A percentile compares a stretch with the other conserved stretches of the same genome.
These are phyloP conservation scores for Spea bombifrons DNA, from an alignment of 2,113 vertebrate species.

Conservation along the genomic window DNA sequence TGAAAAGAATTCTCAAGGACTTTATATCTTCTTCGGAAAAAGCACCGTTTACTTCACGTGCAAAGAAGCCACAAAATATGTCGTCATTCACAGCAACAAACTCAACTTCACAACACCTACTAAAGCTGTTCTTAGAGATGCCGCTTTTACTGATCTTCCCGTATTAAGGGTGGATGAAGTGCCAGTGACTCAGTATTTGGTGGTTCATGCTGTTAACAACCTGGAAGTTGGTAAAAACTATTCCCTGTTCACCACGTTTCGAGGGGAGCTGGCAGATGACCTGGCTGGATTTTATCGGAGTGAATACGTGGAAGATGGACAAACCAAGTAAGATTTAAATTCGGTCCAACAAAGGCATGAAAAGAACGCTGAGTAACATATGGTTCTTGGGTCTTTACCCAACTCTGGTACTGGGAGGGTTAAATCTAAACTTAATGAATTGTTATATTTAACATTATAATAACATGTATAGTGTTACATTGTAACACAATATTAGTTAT, in stretches of 20 bases:
- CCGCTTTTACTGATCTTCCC: neutral
- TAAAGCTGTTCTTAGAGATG: slow-evolving; percentile 38
- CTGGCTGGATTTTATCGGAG: slow-evolving; percentile 92
- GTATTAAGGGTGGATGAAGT: slow-evolving; percentile 65
- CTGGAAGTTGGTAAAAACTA: slow-evolving; percentile 63
- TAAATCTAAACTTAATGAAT: neutral
- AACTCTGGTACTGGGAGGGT: neutral
- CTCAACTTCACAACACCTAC: slow-evolving; percentile 69
- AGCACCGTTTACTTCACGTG: slow-evolving; percentile 77
- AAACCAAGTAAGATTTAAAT: slow-evolving; percentile 67
- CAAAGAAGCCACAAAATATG: slow-evolving; percentile 63
- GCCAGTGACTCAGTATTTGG: slow-evolving; percentile 74
- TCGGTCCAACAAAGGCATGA: neutral
- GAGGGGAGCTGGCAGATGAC: slow-evolving; percentile 82
- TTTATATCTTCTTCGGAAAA: slow-evolving; percentile 77
- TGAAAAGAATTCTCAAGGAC: neutral
- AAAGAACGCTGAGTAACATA: too few relatives aligned
- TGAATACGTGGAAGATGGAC: slow-evolving; percentile 68
- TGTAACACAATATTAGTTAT: neutral
- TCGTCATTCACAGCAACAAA: slow-evolving; percentile 86
- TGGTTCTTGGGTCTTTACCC: neutral
- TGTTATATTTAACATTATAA: neutral
- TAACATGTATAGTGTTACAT: neutral
- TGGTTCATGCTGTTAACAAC: slow-evolving; percentile 60
- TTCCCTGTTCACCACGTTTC: slow-evolving; percentile 67